Evolutionary conservation across 2,888 invertebrate genomes (phyloP).

Genomic region (Pollenia angustigena): DNA sequence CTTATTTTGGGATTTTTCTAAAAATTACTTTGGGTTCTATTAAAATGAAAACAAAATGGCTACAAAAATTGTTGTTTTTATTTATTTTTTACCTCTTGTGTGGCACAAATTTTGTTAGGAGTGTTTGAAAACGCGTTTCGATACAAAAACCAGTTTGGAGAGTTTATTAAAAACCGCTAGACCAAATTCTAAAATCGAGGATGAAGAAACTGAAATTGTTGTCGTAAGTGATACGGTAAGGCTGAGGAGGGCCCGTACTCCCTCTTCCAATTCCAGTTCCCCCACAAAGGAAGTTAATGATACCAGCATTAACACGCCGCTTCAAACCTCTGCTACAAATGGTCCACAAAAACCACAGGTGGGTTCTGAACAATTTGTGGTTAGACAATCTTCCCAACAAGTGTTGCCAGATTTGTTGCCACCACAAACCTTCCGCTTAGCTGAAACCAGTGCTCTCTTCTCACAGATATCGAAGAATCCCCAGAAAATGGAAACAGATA

Average conservation of each 20-base stretch:
- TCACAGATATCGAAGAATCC: constrained; percentile 87
- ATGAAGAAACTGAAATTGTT: constrained; percentile 86
- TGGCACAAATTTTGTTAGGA: constrained; percentile 75
- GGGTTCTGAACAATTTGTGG: constrained; percentile 62
- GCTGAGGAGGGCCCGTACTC: constrained; percentile 84
- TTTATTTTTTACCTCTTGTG: constrained; percentile 44
- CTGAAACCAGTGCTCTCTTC: constrained; percentile 88
- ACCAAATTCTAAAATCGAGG: constrained; percentile 54
- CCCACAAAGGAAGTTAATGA: constrained; percentile 66
- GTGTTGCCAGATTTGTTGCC: constrained; percentile 85
- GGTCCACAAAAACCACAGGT: constrained; percentile 64
- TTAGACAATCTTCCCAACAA: constrained; percentile 78
- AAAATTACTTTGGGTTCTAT: constrained; percentile 13
- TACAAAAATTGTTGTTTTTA: constrained; percentile 55
- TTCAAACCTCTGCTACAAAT: constrained; percentile 25
- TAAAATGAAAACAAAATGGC: constrained; percentile 20
- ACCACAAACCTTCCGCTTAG: constrained; percentile 87
- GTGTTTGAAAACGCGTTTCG: constrained; percentile 78
- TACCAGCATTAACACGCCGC: not conserved
- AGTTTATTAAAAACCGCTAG: constrained; percentile 17
- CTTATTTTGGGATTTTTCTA: constrained; percentile 64
- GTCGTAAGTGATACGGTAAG: constrained; percentile 87
- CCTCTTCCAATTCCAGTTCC: constrained; percentile 79
- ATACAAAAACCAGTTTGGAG: constrained; percentile 76
- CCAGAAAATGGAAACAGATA: constrained; percentile 48